Base-by-base conservation (phyloP, 2,797 vertebrate genomes). In the Microctenopoma stevenorrisi region DNA sequence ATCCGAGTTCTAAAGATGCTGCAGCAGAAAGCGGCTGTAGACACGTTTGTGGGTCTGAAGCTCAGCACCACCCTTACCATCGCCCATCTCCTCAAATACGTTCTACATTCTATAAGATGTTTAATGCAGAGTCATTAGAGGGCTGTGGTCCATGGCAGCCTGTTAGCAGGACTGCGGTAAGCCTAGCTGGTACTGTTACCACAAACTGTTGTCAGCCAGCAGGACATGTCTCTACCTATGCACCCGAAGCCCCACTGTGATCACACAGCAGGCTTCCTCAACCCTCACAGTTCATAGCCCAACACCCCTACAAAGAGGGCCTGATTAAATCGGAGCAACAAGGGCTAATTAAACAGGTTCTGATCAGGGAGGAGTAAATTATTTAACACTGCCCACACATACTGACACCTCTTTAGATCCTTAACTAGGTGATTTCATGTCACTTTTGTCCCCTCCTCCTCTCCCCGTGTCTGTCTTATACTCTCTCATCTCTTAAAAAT, bases 331-430 rank as follows among this genome's bases (percentile, higher is more conserved):
- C 7, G 5, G 89, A 89, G 86, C 85, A 93, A 83, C 86, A 84
- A 69, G 92, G 90, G 78, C 93, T 95, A 94, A 96, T 96, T 96
- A 95, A 93, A 95, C 87, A 91, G 90, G 87, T 88, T 72, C 74
- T 91, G 91, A 94, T 94, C 92, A 74, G 0, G 86, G 89, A 90
- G 86, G 91, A 78, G 92, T 93, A 91, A 95, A 93, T 93, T 89
- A 92, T 93, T 95, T 94, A 91, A 94, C 87, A 85, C 88, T 59
- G 74, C 82, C 76, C 77, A 84, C 94, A 91, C 86, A 88, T 71
- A 46, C 65, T 82, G 87, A 90, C 91, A 91, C 91, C 4, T 79
- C 82, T 53, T 88, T 79, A 84, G 72, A 89, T 88, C 81, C 79
- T 25, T 59, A 76, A 79, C 77, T 55, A 61, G 28, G 80, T 60